phyloP scores from a whole-genome alignment of 2,113 vertebrate genomes.

The Hippoglossus stenolepis region DNA sequence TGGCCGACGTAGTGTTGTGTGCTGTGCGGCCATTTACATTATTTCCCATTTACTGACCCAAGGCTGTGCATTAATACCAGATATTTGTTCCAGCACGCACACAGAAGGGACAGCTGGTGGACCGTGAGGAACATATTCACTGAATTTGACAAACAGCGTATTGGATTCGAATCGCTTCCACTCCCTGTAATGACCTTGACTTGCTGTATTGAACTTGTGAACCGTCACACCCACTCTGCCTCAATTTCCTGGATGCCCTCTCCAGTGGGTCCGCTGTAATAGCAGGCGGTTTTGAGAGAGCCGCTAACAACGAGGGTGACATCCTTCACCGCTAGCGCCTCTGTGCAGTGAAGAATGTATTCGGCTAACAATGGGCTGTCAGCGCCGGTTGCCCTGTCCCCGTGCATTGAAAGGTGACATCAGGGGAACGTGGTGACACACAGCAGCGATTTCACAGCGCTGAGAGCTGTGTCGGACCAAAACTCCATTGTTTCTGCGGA shows the following conservation, averaged over 20 bases:
- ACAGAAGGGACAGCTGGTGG: neutral
- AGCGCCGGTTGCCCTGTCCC: constrained; percentile 28
- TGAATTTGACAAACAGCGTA: neutral
- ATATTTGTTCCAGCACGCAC: neutral
- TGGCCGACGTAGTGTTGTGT: no score
- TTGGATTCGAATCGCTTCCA: constrained; percentile 1
- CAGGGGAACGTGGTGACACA: constrained; percentile 43
- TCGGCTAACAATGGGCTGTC: constrained; percentile 69
- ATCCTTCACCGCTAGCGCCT: constrained; percentile 57
- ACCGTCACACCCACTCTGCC: constrained; percentile 56
- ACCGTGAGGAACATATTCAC: neutral
- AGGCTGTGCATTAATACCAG: neutral
- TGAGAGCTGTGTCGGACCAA: constrained; percentile 19
- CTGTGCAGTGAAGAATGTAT: constrained; percentile 40
- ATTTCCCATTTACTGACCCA: no score
- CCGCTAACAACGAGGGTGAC: constrained; percentile 54
- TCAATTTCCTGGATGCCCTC: constrained; percentile 59
- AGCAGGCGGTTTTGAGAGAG: constrained; percentile 65
- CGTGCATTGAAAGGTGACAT: constrained; percentile 47
- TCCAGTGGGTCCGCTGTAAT: constrained; percentile 45
- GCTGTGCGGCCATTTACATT: no score
- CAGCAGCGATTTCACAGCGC: constrained; percentile 10
- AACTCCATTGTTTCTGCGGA: constrained; percentile 25
- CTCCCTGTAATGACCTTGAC: constrained; percentile 37
- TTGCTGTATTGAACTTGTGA: constrained; percentile 58